Percentiles rank a stretch among this genome's conserved stretches.
Conservation (phyloP, 2,888 invertebrate species). For the Drosophila mimica region DNA sequence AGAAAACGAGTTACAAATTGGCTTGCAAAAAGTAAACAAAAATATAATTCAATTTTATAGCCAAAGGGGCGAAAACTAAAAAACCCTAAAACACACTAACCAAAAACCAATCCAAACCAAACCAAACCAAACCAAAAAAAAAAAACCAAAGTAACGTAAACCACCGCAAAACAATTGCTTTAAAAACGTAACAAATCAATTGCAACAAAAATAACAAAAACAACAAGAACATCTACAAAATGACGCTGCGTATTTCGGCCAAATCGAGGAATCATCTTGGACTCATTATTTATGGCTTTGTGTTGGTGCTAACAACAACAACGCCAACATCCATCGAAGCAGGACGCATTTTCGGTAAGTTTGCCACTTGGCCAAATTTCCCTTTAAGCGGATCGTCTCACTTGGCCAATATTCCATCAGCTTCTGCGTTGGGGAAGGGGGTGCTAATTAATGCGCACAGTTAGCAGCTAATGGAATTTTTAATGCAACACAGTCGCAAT, state of each 20-base stretch:
- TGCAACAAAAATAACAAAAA: slow-evolving; percentile 19
- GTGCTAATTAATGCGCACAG: slow-evolving; percentile 70
- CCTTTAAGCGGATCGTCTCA: neutral
- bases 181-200: slow-evolving; percentile 40
- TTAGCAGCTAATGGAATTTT: slow-evolving; percentile 78
- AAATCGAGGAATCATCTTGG: slow-evolving; percentile 84
- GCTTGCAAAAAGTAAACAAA: slow-evolving; percentile 46
- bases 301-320: slow-evolving; percentile 81
- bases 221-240: slow-evolving; percentile 60
- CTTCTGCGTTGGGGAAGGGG: slow-evolving; percentile 7
- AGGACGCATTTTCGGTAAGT: slow-evolving; percentile 85
- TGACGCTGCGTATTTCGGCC: slow-evolving; percentile 84
- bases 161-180: slow-evolving; percentile 71
- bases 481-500: slow-evolving; percentile 71
- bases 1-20: slow-evolving; percentile 45
- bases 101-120: slow-evolving; percentile 28
- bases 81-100: slow-evolving; percentile 18
- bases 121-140: slow-evolving; percentile 24
- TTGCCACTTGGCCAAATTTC: neutral
- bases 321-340: slow-evolving; percentile 71
- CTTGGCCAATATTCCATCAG: slow-evolving; percentile 46
- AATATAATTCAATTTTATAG: slow-evolving; percentile 56
- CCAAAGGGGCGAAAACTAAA: slow-evolving; percentile 33
- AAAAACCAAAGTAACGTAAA: slow-evolving; percentile 62
- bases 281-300: slow-evolving; percentile 84